Conservation (phyloP, 1,140 invertebrate genomes). For the Eulimnadia texana region DNA sequence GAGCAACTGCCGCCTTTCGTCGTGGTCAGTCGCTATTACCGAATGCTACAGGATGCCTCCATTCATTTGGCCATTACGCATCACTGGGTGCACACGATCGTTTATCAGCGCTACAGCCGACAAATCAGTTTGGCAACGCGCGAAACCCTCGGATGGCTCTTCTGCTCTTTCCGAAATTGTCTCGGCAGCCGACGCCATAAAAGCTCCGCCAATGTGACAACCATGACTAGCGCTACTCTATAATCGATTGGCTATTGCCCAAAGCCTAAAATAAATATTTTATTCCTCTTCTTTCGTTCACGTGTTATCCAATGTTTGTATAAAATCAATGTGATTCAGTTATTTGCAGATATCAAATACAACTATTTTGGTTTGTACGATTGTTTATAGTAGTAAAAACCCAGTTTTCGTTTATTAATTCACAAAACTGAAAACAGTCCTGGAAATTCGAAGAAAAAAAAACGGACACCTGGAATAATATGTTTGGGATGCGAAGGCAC, state of each 20-base stretch:
- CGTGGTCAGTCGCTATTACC: neutral
- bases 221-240: neutral
- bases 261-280: no score
- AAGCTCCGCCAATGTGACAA: neutral
- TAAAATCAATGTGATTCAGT: no score
- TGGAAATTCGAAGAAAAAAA: no score
- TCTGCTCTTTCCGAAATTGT: neutral
- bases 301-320: no score
- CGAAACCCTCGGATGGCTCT: slow-evolving; percentile 12
- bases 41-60: slow-evolving; percentile 9
- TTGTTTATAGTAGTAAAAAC: no score
- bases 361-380: no score
- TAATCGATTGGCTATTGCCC: neutral
- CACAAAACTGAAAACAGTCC: no score
- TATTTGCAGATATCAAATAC: no score
- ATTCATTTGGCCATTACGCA: slow-evolving; percentile 15
- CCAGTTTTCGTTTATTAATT: no score
- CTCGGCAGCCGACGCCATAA: neutral
- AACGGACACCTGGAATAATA: no score
- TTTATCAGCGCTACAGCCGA: slow-evolving; percentile 17
- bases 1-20: neutral
- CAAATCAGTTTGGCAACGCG: slow-evolving; percentile 9
- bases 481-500: no score
- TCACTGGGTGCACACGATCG: slow-evolving; percentile 17
- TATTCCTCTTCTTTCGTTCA: no score